Evolutionary conservation across 2,888 invertebrate species (phyloP).

Genomic region (Synanthedon myopaeformis): DNA sequence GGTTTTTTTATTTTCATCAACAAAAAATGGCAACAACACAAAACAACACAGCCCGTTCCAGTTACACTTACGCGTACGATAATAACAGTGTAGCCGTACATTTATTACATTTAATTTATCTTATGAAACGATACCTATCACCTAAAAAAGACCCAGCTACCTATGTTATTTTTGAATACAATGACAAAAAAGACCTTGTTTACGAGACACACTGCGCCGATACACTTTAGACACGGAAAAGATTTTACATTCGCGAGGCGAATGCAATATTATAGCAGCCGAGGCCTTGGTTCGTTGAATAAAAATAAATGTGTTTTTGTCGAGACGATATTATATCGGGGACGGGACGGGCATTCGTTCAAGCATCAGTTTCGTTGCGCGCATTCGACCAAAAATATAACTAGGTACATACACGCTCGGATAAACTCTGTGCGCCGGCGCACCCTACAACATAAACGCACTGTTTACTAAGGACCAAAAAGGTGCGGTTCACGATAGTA

Average conservation of each 20-base stretch:
- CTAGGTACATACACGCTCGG: background rate
- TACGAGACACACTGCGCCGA: slow-evolving; percentile 39
- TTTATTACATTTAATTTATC: slow-evolving; percentile 15
- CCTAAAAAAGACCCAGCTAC: slow-evolving; percentile 1
- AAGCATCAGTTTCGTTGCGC: slow-evolving; percentile 8
- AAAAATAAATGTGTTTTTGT: slow-evolving; percentile 65
- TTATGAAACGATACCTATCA: slow-evolving; percentile 13
- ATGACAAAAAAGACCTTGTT: slow-evolving; percentile 38
- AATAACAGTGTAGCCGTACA: background rate
- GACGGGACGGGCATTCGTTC: slow-evolving; percentile 21
- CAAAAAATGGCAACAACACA: slow-evolving; percentile 31
- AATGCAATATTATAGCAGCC: slow-evolving; percentile 51
- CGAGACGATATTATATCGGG: slow-evolving; percentile 50
- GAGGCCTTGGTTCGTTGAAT: slow-evolving; percentile 52
- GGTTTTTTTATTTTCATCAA: slow-evolving; percentile 39
- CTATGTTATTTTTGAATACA: slow-evolving; percentile 13
- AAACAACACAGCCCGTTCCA: slow-evolving; percentile 19
- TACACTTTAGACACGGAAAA: slow-evolving; percentile 13
- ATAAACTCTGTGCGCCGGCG: slow-evolving; percentile 6
- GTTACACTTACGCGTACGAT: slow-evolving; percentile 15
- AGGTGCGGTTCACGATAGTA: slow-evolving; percentile 18
- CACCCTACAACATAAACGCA: slow-evolving; percentile 4
- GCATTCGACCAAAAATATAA: slow-evolving; percentile 16
- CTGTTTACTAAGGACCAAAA: slow-evolving; percentile 9
- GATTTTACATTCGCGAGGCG: slow-evolving; percentile 18